Base-by-base conservation (phyloP, 2,113 vertebrate species). In the Gymnocephalus cernua region DNA sequence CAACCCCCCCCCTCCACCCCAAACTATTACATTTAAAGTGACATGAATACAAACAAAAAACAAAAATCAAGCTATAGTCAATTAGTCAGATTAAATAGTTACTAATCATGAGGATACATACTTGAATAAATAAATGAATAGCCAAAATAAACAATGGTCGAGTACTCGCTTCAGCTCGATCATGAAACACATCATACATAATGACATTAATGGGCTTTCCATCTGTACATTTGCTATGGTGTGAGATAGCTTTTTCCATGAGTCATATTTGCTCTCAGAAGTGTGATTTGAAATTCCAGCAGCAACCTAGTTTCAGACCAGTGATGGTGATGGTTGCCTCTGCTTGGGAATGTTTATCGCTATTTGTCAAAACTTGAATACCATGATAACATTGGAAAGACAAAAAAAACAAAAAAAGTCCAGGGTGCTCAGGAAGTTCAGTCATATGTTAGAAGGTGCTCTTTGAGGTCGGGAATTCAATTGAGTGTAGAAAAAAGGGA, bases 251-350 rank as follows among this genome's bases (percentile, higher is more conserved):
- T 58, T 67, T 62, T 66, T 72, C 57, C 53, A 45, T 83, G 74
- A 83, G 29, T 82, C 70, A 83, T 59, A 50, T 75, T 75, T 25
- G 21, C 66, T 64, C 61, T 73, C 53, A 56, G 68, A 59, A 41
- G 77, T 57, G 53, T 32, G 14, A 72, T 75, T 79, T 73, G 14
- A 87, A 80, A 76, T 75, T 91, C 32, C 48, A 51, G 65, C 44
- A 21, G 59, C 79, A 61, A 64, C 73, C 58, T 72, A 59, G 23
- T 70, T 54, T 74, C 47, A 45, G 54, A 61, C 47, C 62, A 6
- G 38, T 32, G 47, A 76, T 74, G 38, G 70, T 77, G 77, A 65
- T 19, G 10, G 45, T 56, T 35, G 63, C 72, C 32, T 45, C 50
- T 12, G 68, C 67, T 71, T 65, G 61, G 51, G 47, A 76, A 56